A percentile compares a stretch with the other conserved stretches of the same genome.
These are phyloP conservation scores for Diabrotica virgifera DNA, from an alignment of 1,140 invertebrate genomes.

Conservation along the genomic window DNA sequence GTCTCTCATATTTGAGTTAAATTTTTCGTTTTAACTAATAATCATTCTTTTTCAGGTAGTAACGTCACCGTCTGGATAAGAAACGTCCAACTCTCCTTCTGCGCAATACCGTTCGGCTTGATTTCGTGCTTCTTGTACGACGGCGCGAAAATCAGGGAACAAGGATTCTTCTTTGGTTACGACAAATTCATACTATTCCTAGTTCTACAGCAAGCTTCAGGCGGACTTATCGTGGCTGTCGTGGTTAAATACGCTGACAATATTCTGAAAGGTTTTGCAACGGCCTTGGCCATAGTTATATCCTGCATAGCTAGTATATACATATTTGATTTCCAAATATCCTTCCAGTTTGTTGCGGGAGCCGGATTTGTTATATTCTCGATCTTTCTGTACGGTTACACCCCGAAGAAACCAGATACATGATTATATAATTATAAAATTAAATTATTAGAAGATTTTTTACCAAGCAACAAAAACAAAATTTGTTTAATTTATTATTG, in stretches of 20 bases:
- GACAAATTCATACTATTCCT: constrained; percentile 83
- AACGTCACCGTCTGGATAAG: constrained; percentile 96
- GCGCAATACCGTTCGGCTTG: constrained; percentile 77
- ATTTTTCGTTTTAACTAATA: too few species aligned
- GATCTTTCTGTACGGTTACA: constrained; percentile 89
- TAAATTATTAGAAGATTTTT: too few species aligned
- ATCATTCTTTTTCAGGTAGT: constrained; percentile 57
- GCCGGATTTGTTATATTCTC: constrained; percentile 88
- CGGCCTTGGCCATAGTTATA: constrained; percentile 93
- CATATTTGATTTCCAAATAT: constrained; percentile 87
- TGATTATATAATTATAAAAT: too few species aligned
- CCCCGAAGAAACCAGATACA: constrained; percentile 31
- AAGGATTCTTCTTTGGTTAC: constrained; percentile 77
- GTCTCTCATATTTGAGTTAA: too few species aligned
- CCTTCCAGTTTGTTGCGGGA: constrained; percentile 83
- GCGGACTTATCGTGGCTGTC: constrained; percentile 88
- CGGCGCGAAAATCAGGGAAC: constrained; percentile 50
- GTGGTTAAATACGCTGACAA: constrained; percentile 98
- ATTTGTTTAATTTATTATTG: too few species aligned
- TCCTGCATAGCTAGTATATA: constrained; percentile 92
- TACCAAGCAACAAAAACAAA: too few species aligned
- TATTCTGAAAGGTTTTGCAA: constrained; percentile 94
- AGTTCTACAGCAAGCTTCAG: constrained; percentile 79
- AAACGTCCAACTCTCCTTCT: constrained; percentile 84
- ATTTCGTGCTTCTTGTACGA: constrained; percentile 69